Conservation (phyloP, 2,113 vertebrate genomes). For the Anser cygnoides region DNA sequence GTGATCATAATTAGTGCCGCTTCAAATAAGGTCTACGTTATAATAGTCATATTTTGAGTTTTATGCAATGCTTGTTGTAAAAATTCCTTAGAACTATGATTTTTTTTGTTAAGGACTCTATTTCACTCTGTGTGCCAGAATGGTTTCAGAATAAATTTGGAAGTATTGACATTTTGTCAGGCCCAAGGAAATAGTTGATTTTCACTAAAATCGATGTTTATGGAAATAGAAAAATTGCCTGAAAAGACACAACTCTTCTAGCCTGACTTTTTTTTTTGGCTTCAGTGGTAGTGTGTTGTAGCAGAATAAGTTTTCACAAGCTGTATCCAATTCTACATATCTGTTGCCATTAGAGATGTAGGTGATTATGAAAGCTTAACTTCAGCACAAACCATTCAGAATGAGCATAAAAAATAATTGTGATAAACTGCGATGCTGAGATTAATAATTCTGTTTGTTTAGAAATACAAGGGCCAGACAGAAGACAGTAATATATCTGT, state of each 20-base stretch:
- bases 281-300: background rate
- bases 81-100: background rate
- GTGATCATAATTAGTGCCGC: background rate
- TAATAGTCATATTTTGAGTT: background rate
- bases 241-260: background rate
- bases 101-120: background rate
- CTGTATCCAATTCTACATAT: background rate
- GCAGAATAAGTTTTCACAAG: background rate
- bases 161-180: background rate
- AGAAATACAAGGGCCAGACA: slow-evolving; percentile 93
- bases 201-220: background rate
- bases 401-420: background rate
- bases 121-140: background rate
- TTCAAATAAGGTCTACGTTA: too few relatives aligned
- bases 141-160: background rate
- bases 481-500: slow-evolving; percentile 92
- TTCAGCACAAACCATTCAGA: background rate
- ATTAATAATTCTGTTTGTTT: background rate
- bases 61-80: background rate
- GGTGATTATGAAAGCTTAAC: background rate
- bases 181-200: background rate
- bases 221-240: background rate
- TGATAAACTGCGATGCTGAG: background rate
- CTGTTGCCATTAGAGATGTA: background rate
- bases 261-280: background rate